Base-by-base conservation (phyloP, 2,797 vertebrate genomes). In the Notamacropus eugenii region DNA sequence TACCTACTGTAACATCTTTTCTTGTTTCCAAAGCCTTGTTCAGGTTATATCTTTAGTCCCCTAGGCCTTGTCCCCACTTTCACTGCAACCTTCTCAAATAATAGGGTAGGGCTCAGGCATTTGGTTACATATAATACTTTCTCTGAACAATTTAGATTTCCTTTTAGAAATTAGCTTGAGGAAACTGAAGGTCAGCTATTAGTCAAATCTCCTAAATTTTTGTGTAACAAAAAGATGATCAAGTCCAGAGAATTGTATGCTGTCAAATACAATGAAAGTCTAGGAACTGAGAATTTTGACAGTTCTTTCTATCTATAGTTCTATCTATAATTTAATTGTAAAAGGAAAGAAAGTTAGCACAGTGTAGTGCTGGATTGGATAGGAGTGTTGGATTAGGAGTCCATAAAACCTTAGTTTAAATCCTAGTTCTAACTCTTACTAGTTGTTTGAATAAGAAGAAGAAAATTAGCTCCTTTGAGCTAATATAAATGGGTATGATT, bases 11-110 rank as follows among this genome's bases (percentile, higher is more conserved):
- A 3, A 46, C 55, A 90, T 16, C 28, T 31, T 34, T 31, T 11
- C 55, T 50, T 4, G 13, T 2, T 46, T 62, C 55, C 90, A 1
- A 1, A 90, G 28, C 5, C 16, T 16, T 24, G 19, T 12, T 91
- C 31, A 1, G 13, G 46, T 27, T 50, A 0, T 0, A 4, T 4
- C 54, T 87, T 56, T 29, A 24, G 0, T 34, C 0, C 22, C 27
- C 58, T 6, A 14, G 67, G n/a, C n/a, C 0, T 31, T 87, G 8
- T 1, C 56, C 5, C 57, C 0, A 19, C 29, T 1, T 46, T 1
- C 9, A 67, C 46, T 56, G 11, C 28, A 50, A 46, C 28, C n/a
- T 4, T 40, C 19, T 40, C 55, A 55, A 91, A 55, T 55, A 50
- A 50, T 31, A n/a, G 5, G 52, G 52, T 52, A 52, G 52, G 54